Conservation (phyloP, 2,888 invertebrate genomes). For the Tenodera sinensis region DNA sequence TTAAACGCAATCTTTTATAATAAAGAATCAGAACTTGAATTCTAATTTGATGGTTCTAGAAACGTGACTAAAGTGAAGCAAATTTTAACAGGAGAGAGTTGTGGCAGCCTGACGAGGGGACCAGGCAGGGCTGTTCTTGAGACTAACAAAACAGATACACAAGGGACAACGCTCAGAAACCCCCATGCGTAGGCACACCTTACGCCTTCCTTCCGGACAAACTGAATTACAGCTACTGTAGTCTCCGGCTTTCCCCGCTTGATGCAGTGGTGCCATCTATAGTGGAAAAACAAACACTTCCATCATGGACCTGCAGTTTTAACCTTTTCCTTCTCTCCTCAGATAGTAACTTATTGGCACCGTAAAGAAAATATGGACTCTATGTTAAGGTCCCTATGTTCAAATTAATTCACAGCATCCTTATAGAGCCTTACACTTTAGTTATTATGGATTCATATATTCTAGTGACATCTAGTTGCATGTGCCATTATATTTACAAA, state of each 20-base stretch:
- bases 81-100: too few species aligned
- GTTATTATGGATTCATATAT: background rate
- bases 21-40: too few species aligned
- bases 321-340: background rate
- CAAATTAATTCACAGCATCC: background rate
- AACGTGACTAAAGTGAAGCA: too few species aligned
- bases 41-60: too few species aligned
- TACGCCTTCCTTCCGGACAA: constrained; percentile 19
- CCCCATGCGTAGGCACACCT: constrained; percentile 7
- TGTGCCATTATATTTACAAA: background rate
- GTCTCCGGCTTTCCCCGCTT: constrained; percentile 19
- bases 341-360: background rate
- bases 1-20: too few species aligned
- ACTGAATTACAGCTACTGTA: constrained; percentile 19
- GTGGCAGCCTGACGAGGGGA: background rate
- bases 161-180: constrained; percentile 13
- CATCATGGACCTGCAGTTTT: background rate
- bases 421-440: background rate
- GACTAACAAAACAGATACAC: constrained; percentile 15
- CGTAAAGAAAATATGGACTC: background rate
- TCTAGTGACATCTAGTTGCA: background rate
- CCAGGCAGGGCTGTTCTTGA: background rate
- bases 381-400: too few species aligned
- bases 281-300: constrained; percentile 14
- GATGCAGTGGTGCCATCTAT: constrained; percentile 24